phyloP scores from a whole-genome alignment of 2,888 invertebrate genomes.

The Netelia inedita region DNA sequence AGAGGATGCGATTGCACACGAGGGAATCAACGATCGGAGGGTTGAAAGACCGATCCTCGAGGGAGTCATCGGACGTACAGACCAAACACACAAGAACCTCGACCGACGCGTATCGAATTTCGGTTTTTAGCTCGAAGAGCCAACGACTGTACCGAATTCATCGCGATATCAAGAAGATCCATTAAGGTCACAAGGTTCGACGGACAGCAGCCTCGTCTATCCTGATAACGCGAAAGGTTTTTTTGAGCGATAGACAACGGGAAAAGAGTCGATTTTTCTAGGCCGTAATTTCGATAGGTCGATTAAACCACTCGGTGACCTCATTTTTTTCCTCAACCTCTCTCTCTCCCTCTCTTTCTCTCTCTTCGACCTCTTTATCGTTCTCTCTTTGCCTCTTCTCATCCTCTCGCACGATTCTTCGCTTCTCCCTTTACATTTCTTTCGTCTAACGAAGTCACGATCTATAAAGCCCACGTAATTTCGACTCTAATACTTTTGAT shows the following conservation, averaged over 20 bases:
- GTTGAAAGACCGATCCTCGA: neutral
- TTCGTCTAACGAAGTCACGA: neutral
- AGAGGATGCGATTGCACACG: neutral
- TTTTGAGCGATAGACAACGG: constrained; percentile 16
- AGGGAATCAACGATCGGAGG: neutral
- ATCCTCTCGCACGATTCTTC: neutral
- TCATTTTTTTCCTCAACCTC: constrained; percentile 41
- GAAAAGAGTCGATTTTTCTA: constrained; percentile 38
- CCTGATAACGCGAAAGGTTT: constrained; percentile 49
- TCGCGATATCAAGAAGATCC: constrained; percentile 19
- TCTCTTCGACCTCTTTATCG: neutral
- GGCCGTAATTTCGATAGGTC: constrained; percentile 59
- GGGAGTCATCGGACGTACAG: neutral
- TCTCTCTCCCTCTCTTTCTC: neutral
- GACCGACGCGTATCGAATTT: neutral
- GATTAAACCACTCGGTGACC: constrained; percentile 51
- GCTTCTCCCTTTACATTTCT: neutral
- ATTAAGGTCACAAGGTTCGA: constrained; percentile 42
- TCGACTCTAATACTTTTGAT: constrained; percentile 1
- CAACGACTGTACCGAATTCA: neutral
- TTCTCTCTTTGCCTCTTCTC: neutral
- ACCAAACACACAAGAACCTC: neutral
- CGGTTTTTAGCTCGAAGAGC: neutral
- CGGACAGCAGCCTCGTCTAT: constrained; percentile 19
- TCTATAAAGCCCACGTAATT: constrained; percentile 12